Evolutionary conservation across 2,888 invertebrate species (phyloP).

Genomic region (Eupithecia inturbata): DNA sequence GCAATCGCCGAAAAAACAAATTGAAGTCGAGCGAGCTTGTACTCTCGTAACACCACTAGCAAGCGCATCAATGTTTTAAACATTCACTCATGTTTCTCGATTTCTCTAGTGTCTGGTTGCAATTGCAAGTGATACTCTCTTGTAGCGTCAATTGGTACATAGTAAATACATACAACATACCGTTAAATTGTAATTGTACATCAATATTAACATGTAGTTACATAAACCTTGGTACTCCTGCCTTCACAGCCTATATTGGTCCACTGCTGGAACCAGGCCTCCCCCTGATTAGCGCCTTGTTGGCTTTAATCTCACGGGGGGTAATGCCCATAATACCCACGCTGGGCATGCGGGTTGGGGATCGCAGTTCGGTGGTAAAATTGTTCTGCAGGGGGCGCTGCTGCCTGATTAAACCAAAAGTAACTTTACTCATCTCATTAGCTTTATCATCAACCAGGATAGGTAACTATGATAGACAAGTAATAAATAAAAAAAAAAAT

Average conservation of each 20-base stretch:
- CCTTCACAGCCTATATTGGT: too few relatives aligned
- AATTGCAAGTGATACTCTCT: conserved; percentile 19
- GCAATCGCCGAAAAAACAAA: conserved; percentile 70
- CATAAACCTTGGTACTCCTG: not conserved
- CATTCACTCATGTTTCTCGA: conserved; percentile 49
- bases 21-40: conserved; percentile 54
- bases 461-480: too few relatives aligned
- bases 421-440: not conserved
- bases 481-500: too few relatives aligned
- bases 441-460: not conserved
- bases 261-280: too few relatives aligned
- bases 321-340: too few relatives aligned
- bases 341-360: too few relatives aligned
- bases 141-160: not conserved
- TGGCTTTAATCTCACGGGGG: too few relatives aligned
- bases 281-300: too few relatives aligned
- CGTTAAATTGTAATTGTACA: not conserved
- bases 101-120: conserved; percentile 10
- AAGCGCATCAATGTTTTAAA: conserved; percentile 62
- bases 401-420: not conserved
- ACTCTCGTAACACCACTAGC: conserved; percentile 50
- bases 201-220: not conserved
- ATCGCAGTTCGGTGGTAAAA: too few relatives aligned
- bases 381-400: too few relatives aligned
- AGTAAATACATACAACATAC: not conserved